phyloP scores from a whole-genome alignment of 35 echinoderm and acorn worm genomes.

The Ophiothrix spiculata region DNA sequence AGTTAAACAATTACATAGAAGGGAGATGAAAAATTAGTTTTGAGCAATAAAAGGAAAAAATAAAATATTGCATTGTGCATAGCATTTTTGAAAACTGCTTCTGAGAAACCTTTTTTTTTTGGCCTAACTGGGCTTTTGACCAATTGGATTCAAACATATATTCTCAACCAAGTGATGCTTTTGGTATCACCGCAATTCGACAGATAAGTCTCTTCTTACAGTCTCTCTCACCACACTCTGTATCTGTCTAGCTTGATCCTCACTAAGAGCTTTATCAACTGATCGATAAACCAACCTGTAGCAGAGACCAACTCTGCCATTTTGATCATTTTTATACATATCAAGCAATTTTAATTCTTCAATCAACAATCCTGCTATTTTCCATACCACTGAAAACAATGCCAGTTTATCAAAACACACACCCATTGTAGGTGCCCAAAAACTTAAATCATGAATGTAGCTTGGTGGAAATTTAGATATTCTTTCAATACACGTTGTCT shows the following conservation, averaged over 20 bases:
- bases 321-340: conserved; percentile 13
- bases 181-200: conserved; percentile 36
- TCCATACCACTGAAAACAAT: conserved; percentile 44
- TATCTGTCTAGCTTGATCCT: conserved; percentile 22
- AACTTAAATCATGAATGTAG: conserved; percentile 78
- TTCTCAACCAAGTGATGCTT: no score
- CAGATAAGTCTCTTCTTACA: conserved; percentile 25
- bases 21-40: no score
- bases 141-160: background rate
- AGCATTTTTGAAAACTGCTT: no score
- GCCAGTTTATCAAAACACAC: conserved; percentile 40
- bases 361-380: conserved; percentile 32
- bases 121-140: background rate
- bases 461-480: conserved; percentile 19
- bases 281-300: conserved; percentile 87
- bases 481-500: background rate
- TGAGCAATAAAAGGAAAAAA: no score
- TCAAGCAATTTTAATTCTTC: conserved; percentile 44
- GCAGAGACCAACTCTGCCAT: conserved; percentile 38
- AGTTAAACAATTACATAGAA: no score
- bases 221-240: conserved; percentile 46
- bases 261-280: conserved; percentile 64
- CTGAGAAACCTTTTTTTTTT: no score
- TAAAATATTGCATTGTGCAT: no score
- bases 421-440: conserved; percentile 50